These are phyloP conservation scores for Stenurella melanura DNA, from an alignment of 2,888 invertebrate genomes.

Conservation along the genomic window DNA sequence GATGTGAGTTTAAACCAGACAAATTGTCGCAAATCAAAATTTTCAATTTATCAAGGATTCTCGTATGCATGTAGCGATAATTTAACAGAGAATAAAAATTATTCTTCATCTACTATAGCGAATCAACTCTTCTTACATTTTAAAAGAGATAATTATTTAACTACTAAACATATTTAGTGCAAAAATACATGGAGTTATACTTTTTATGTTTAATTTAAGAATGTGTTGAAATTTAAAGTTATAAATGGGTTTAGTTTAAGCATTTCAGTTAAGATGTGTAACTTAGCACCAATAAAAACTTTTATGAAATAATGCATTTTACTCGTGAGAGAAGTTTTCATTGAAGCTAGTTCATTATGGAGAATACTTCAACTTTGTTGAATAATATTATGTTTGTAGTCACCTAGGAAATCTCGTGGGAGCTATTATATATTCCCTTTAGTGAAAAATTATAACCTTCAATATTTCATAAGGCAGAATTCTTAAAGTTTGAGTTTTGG, in stretches of 20 bases:
- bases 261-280: slow-evolving; percentile 45
- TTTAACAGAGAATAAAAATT: too few species aligned
- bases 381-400: slow-evolving; percentile 58
- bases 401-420: slow-evolving; percentile 52
- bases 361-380: slow-evolving; percentile 57
- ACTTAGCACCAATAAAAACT: slow-evolving; percentile 50
- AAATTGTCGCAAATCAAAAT: too few species aligned
- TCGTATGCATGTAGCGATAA: too few species aligned
- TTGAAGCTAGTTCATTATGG: slow-evolving; percentile 56
- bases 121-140: too few species aligned
- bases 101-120: too few species aligned
- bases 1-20: too few species aligned
- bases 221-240: slow-evolving; percentile 26
- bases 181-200: not conserved
- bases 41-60: too few species aligned
- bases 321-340: slow-evolving; percentile 52
- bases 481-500: slow-evolving; percentile 46
- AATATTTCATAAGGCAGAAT: slow-evolving; percentile 47
- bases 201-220: not conserved
- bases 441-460: slow-evolving; percentile 51
- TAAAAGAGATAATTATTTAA: too few species aligned
- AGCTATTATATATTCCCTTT: slow-evolving; percentile 57
- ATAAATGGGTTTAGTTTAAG: slow-evolving; percentile 40
- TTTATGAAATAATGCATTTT: slow-evolving; percentile 52
- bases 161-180: not conserved